phyloP scores from a whole-genome alignment of 23 tunicate genomes.

The Phallusia fumigata region DNA sequence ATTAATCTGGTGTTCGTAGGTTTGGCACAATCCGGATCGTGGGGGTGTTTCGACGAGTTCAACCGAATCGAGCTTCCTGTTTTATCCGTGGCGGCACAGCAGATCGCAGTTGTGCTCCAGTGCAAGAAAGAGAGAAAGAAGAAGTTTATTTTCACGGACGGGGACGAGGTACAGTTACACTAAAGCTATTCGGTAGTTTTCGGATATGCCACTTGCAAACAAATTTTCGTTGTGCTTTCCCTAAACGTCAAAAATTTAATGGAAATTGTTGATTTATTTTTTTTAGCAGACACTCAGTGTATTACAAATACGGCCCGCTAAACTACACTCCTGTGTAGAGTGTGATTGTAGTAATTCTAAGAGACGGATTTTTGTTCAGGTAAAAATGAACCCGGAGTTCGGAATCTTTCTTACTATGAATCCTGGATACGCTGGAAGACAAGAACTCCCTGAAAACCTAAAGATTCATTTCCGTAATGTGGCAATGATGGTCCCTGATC shows the following conservation, averaged over 20 bases:
- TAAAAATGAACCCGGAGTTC: constrained; percentile 81
- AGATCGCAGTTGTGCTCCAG: constrained; percentile 92
- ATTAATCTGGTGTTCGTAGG: constrained; percentile 29
- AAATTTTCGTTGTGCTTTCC: background rate
- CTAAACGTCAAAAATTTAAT: constrained; percentile 27
- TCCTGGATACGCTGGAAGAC: constrained; percentile 98
- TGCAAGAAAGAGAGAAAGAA: constrained; percentile 88
- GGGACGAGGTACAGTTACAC: constrained; percentile 94
- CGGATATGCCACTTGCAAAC: no score
- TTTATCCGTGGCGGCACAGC: constrained; percentile 95
- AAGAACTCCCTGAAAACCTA: constrained; percentile 91
- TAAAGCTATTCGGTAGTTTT: no score
- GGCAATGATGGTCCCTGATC: constrained; percentile 98
- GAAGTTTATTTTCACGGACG: constrained; percentile 92
- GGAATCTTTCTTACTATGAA: constrained; percentile 95
- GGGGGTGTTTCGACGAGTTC: constrained; percentile 98
- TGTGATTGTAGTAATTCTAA: no score
- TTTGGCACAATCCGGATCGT: constrained; percentile 95
- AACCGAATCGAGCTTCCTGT: constrained; percentile 95
- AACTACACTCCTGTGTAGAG: no score
- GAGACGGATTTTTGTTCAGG: constrained; percentile 27
- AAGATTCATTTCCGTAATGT: constrained; percentile 93
- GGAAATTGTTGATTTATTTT: background rate
- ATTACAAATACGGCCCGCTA: no score
- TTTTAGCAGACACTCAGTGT: no score